A percentile compares a stretch with the other conserved stretches of the same genome.
These are phyloP conservation scores for Epistrophe eligans DNA, from an alignment of 2,888 invertebrate genomes.

Conservation along the genomic window DNA sequence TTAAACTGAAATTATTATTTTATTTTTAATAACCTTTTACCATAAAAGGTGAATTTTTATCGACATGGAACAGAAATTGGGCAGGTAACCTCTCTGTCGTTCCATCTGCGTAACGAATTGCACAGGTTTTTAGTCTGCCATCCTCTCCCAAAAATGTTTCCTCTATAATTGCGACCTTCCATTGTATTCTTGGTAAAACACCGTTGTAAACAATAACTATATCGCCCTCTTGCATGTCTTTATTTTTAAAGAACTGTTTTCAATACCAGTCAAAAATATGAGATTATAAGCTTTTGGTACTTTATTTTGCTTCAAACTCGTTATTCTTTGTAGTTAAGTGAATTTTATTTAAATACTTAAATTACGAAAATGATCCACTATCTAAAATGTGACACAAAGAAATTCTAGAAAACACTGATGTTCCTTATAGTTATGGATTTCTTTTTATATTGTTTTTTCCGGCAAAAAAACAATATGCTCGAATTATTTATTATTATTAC, in stretches of 20 bases:
- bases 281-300: too few relatives aligned
- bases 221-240: background rate
- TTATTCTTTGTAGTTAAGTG: too few relatives aligned
- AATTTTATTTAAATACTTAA: too few relatives aligned
- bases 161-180: slow-evolving; percentile 10
- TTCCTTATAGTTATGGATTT: background rate
- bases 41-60: background rate
- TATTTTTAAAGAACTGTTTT: background rate
- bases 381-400: too few relatives aligned
- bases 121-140: background rate
- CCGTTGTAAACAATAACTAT: slow-evolving; percentile 2
- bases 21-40: background rate
- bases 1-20: too few relatives aligned
- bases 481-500: background rate
- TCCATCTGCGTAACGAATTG: background rate
- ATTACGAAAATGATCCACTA: too few relatives aligned
- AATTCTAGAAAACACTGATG: too few relatives aligned
- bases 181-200: slow-evolving; percentile 1
- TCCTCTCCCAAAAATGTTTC: slow-evolving; percentile 2
- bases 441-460: background rate
- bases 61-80: background rate
- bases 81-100: background rate
- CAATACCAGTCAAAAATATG: background rate
- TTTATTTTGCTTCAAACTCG: too few relatives aligned
- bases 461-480: too few relatives aligned